Conservation (phyloP, 1,140 invertebrate genomes). For the Whitmania pigra region DNA sequence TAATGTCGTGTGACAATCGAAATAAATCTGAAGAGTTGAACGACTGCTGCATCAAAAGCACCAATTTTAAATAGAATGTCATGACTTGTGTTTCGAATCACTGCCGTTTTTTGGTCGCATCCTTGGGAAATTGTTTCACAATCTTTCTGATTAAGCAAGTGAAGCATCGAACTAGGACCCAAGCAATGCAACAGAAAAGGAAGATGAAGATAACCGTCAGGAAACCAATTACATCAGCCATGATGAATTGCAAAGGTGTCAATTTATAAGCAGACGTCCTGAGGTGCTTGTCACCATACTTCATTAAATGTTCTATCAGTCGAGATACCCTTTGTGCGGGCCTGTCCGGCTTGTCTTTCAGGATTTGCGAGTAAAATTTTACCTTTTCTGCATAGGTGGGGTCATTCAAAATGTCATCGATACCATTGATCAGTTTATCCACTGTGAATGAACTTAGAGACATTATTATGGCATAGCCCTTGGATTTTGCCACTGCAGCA, state of each 20-base stretch:
- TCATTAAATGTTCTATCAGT: neutral
- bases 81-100: too few relatives aligned
- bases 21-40: too few relatives aligned
- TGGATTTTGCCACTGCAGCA: neutral
- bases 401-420: neutral
- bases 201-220: neutral
- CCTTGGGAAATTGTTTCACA: neutral
- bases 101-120: neutral
- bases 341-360: neutral
- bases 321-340: neutral
- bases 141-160: neutral
- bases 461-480: conserved; percentile 11
- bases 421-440: neutral
- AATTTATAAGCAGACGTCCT: neutral
- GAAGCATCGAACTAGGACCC: neutral
- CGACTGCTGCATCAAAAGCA: too few relatives aligned
- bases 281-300: conserved; percentile 8
- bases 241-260: neutral
- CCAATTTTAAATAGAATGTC: neutral
- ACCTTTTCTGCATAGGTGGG: neutral
- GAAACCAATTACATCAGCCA: neutral
- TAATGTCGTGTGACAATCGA: too few relatives aligned
- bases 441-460: neutral
- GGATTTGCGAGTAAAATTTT: neutral
- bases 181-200: neutral